Percentiles rank a stretch among this genome's conserved stretches.
These are phyloP conservation scores for Phasia obesa DNA, from an alignment of 2,888 invertebrate genomes.

Conservation along the genomic window DNA sequence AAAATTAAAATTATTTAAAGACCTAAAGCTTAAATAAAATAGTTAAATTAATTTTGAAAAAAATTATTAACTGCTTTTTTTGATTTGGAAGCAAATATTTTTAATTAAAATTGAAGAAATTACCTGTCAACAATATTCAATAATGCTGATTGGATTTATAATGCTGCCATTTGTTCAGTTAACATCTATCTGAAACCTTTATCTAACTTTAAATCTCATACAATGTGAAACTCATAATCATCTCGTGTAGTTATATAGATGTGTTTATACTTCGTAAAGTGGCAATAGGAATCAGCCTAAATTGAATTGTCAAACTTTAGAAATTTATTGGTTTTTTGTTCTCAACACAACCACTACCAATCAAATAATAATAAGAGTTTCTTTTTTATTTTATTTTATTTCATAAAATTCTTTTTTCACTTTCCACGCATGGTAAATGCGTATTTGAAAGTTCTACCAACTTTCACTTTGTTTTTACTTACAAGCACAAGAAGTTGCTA, in stretches of 20 bases:
- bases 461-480: constrained; percentile 32
- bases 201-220: constrained; percentile 37
- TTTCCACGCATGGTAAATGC: constrained; percentile 65
- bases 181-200: constrained; percentile 1
- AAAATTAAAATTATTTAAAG: too few relatives aligned
- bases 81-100: too few relatives aligned
- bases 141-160: too few relatives aligned
- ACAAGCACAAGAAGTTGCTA: constrained; percentile 38
- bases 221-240: too few relatives aligned
- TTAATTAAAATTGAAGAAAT: too few relatives aligned
- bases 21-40: too few relatives aligned
- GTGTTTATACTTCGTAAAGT: background rate
- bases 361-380: constrained; percentile 55
- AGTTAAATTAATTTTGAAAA: too few relatives aligned
- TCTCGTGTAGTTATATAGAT: too few relatives aligned
- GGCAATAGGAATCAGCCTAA: constrained; percentile 63
- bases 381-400: constrained; percentile 35
- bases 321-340: constrained; percentile 69
- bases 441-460: constrained; percentile 59
- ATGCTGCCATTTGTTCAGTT: too few relatives aligned
- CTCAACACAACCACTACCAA: constrained; percentile 57
- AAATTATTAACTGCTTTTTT: too few relatives aligned
- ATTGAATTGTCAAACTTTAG: constrained; percentile 73
- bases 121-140: too few relatives aligned
- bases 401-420: constrained; percentile 44